Conservation (phyloP, 2,888 invertebrate genomes). For the Xanthorhoe spadicearia region DNA sequence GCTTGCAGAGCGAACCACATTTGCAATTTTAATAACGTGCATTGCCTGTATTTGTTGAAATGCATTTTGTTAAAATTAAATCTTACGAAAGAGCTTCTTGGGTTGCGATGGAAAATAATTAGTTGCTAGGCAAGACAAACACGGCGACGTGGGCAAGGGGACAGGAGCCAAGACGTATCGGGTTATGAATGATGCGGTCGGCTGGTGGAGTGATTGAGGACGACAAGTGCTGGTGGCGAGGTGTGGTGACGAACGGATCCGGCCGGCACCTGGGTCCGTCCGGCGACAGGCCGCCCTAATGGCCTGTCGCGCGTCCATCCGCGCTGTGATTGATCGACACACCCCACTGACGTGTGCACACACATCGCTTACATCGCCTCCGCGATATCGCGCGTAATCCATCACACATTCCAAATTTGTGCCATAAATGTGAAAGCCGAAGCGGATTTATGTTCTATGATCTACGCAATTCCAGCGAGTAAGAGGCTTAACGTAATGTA, state of each 20-base stretch:
- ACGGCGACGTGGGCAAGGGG: constrained; percentile 25
- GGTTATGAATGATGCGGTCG: constrained; percentile 57
- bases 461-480: constrained; percentile 40
- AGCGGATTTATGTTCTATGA: constrained; percentile 46
- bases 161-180: constrained; percentile 35
- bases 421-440: constrained; percentile 49
- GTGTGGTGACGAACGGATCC: constrained; percentile 50
- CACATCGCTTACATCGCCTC: constrained; percentile 69
- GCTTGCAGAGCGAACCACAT: constrained; percentile 21
- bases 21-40: constrained; percentile 25
- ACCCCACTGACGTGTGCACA: constrained; percentile 72
- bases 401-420: constrained; percentile 68
- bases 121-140: constrained; percentile 27
- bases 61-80: neutral
- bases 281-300: constrained; percentile 71
- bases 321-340: constrained; percentile 80
- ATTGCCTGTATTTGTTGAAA: constrained; percentile 4
- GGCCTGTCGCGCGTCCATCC: constrained; percentile 80
- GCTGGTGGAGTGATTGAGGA: constrained; percentile 62
- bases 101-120: constrained; percentile 4
- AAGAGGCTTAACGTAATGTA: constrained; percentile 40
- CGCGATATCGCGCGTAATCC: constrained; percentile 70
- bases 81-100: neutral
- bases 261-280: constrained; percentile 68
- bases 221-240: constrained; percentile 53